Evolutionary conservation across 2,888 invertebrate genomes (phyloP), one percentile per base, ranked within the genome.

Genomic region (Leucania comma): DNA sequence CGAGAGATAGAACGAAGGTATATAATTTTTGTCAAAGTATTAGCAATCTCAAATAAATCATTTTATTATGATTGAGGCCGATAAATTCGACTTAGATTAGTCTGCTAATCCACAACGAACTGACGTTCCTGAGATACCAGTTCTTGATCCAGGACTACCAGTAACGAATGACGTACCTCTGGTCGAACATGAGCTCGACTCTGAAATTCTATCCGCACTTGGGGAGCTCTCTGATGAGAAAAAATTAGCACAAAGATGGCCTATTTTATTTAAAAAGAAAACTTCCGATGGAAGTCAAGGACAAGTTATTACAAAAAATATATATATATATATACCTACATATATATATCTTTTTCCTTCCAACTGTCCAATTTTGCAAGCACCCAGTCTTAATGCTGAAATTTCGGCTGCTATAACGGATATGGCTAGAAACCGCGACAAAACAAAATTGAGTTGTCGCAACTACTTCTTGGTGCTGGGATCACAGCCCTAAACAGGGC

Each of bases 341-440:
- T n/a, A n/a, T n/a, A n/a, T n/a, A n/a, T 59, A 59, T 46, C 59
- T 59, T 46, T 26, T 59, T 10, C 46, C 46, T 12, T 59, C 59
- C 59, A 59, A 59, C 59, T 59, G 46, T 46, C 20, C 46, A 17
- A 20, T 29, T 29, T 29, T 29, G 29, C 59, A 59, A 46, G 59
- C 59, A 46, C 59, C 59, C n/a, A 46, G 46, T 20, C 59, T 35
- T 6, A 59, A 59, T 42, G 38, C 26, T 10, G 59, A 59, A 59
- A 42, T 59, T 12, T 59, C 20, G 20, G 42, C 58, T 20, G 58
- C 42, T 46, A 26, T 60, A 24, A 60, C 46, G 6, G 26, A 46
- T 14, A 46, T 60, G 58, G 53, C 26, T 3, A 26, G 53, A 26
- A 53, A 53, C n/a, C 53, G 53, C 8, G 53, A 53, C 17, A 42